Base-by-base conservation (phyloP, 2,797 vertebrate genomes). In the Muraenolepis orangiensis region DNA sequence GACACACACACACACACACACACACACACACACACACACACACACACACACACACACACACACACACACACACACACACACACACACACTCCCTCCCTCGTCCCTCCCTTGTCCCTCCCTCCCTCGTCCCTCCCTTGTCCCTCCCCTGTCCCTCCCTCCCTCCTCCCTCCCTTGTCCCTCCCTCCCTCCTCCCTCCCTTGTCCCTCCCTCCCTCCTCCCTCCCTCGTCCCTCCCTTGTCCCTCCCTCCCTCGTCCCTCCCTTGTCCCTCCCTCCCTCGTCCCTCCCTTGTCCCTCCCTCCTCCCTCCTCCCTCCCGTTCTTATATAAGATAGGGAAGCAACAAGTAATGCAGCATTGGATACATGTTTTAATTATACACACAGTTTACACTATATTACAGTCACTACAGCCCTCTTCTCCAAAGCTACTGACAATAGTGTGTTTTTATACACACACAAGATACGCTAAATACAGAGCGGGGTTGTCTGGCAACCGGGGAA, bases 301-400 rank as follows among this genome's bases (percentile, higher is more conserved):
- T 34, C 20, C 4, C 51, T 2, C 51, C 51, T 13, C n/a, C 57
- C 23, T 64, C 23, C 57, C 57, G 26, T 64, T 64, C 57, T 12
- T 75, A 36, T 76, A 74, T 66, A 66, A 73, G 23, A 73, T 34
- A 16, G 26, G 46, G 64, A 74, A 32, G 71, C 36, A 72, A 12
- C 61, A 69, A 3, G 38, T 61, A 71, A 16, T 40, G 40, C 14
- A 12, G 12, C 40, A 64, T 38, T 42, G n/a, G 26, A 73, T 66
- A 29, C 26, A 30, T 66, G 64, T 28, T 66, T 66, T 30, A n/a
- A n/a, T n/a, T 7, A 57, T 42, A 72, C 66, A 40, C 36, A 67
- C 31, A 71, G n/a, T n/a, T n/a, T n/a, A n/a, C n/a, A n/a, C n/a
- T n/a, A n/a, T n/a, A n/a, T n/a, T n/a, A n/a, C n/a, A n/a, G n/a